Conservation (phyloP, 2,888 invertebrate species). For the Silvanus unidentatus region DNA sequence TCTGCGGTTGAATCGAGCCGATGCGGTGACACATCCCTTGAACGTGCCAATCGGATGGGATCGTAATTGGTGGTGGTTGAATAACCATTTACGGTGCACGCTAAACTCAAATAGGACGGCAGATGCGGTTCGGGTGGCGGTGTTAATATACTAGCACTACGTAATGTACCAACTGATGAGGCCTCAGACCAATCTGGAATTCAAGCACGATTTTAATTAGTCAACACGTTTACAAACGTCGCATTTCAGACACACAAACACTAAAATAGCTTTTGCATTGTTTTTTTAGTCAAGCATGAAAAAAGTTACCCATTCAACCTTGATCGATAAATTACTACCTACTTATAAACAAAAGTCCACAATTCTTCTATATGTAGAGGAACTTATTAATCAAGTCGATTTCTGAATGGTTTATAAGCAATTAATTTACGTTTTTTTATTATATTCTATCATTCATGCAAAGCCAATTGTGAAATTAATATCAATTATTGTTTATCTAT, state of each 20-base stretch:
- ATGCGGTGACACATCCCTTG: conserved; percentile 66
- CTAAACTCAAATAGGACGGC: conserved; percentile 82
- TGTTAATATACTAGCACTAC: conserved; percentile 45
- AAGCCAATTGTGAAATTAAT: too few relatives aligned
- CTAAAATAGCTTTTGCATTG: conserved; percentile 1
- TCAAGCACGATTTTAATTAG: conserved; percentile 11
- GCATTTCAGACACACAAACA: neutral
- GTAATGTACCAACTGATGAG: conserved; percentile 49
- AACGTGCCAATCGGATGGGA: conserved; percentile 57
- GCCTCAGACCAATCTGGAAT: conserved; percentile 49
- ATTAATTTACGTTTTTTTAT: too few relatives aligned
- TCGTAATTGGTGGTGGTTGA: conserved; percentile 82
- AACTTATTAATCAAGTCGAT: too few relatives aligned
- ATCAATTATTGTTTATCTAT: too few relatives aligned
- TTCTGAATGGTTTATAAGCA: too few relatives aligned
- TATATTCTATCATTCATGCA: too few relatives aligned
- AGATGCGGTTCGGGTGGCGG: conserved; percentile 52
- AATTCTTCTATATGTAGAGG: too few relatives aligned
- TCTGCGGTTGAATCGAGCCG: conserved; percentile 45
- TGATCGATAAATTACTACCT: too few relatives aligned
- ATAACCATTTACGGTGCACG: conserved; percentile 88
- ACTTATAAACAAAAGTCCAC: too few relatives aligned
- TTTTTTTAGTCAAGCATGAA: neutral
- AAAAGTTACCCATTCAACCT: too few relatives aligned
- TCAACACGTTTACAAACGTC: too few relatives aligned